phyloP scores from a whole-genome alignment of 2,888 invertebrate genomes.

The Gonocerus acuteangulatus region DNA sequence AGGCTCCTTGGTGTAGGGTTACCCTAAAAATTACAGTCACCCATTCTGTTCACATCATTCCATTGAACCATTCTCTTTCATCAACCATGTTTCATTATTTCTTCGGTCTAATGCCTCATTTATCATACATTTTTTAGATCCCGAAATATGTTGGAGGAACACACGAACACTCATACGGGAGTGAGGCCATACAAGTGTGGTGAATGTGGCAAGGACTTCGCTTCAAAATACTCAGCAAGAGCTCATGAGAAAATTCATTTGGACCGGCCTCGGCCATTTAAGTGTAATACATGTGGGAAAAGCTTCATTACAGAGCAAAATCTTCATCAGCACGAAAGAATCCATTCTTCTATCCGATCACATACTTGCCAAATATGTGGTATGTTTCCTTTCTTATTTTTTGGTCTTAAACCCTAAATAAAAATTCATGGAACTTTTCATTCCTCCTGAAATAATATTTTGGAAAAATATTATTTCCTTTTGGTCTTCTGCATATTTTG shows the following conservation, averaged over 20 bases:
- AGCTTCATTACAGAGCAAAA: constrained; percentile 71
- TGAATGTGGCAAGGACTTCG: constrained; percentile 63
- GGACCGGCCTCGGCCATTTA: constrained; percentile 58
- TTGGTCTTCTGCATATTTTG: no score
- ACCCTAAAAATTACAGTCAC: no score
- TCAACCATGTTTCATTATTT: no score
- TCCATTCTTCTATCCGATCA: constrained; percentile 63
- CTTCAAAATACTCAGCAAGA: constrained; percentile 69
- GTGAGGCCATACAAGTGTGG: constrained; percentile 58
- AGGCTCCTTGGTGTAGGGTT: no score
- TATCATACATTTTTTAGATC: constrained; percentile 52
- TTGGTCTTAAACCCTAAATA: not conserved
- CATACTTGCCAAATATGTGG: constrained; percentile 61
- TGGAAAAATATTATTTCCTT: no score
- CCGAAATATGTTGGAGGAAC: constrained; percentile 61
- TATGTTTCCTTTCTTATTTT: constrained; percentile 44
- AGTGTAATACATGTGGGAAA: constrained; percentile 60
- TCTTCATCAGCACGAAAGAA: constrained; percentile 64
- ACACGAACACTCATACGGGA: constrained; percentile 63
- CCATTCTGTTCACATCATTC: no score
- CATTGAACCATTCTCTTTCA: no score
- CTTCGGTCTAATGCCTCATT: no score
- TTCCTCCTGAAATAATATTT: no score
- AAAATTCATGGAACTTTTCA: no score
- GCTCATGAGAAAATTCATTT: constrained; percentile 68